Base-by-base conservation (phyloP, 2,113 vertebrate species). In the Pelobates fuscus region DNA sequence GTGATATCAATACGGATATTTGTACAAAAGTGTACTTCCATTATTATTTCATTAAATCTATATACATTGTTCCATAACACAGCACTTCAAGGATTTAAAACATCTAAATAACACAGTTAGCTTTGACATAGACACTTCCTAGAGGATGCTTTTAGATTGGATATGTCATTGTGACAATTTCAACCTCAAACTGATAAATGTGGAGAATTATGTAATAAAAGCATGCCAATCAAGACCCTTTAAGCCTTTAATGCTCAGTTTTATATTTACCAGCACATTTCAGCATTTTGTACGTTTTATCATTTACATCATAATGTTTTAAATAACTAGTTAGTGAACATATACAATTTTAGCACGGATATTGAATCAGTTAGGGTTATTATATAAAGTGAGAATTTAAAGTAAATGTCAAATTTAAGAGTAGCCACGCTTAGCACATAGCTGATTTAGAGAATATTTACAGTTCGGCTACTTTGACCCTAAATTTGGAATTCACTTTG, bases 151-250 rank as follows among this genome's bases (percentile, higher is more conserved):
- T 69, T 69, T 6, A 69, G 49, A 69, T 37, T 32, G 27, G 67
- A 27, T 8, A 69, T 69, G 27, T 69, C 67, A 69, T 32, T 8
- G 27, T 69, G 49, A 69, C 67, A 54, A 27, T 69, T 27, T 55
- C 29, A 69, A 8, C 49, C 8, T 12, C 4, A 37, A 30, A 52
- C 5, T 68, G 43, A 55, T 55, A 68, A 55, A 68, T 24, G 46
- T 17, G n/a, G 66, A 68, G 29, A 27, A 69, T 69, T 57, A 55
- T 69, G 18, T 57, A 69, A 69, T 69, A 29, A 57, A 69, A 57
- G 67, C 67, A 69, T 69, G 52, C 30, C 67, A 69, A 69, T 69
- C 67, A 69, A 32, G n/a, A 69, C 11, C 2, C 21, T 24, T 24
- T 30, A 20, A 24, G n/a, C 46, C 18, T 18, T 5, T 3, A 52